phyloP scores from a whole-genome alignment of 23 tunicate genomes.

The Diplosoma virens region DNA sequence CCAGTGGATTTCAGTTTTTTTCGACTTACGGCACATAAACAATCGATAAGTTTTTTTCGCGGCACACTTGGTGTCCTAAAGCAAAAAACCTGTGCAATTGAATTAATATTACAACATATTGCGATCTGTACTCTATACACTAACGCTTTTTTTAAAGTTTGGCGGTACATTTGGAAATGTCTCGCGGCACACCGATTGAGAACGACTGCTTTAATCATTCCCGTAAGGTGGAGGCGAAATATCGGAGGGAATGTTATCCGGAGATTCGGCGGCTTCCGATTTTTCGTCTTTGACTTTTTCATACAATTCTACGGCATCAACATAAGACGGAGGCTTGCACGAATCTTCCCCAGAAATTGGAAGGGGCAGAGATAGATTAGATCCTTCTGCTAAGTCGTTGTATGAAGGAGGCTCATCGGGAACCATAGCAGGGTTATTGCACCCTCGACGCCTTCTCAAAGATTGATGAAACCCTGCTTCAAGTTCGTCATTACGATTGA shows the following conservation, averaged over 20 bases:
- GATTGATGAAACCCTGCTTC: slow-evolving; percentile 1
- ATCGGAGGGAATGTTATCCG: neutral
- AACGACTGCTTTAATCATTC: too few species aligned
- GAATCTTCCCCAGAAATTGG: neutral
- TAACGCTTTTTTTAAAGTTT: too few species aligned
- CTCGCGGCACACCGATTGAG: too few species aligned
- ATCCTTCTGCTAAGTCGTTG: neutral
- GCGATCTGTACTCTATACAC: too few species aligned
- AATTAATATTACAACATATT: too few species aligned
- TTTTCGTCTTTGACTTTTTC: neutral
- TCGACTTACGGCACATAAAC: too few species aligned
- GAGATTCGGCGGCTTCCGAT: neutral
- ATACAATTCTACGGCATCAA: slow-evolving; percentile 9
- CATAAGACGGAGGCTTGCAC: slow-evolving; percentile 8
- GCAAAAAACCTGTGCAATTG: too few species aligned
- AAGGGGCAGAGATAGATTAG: neutral
- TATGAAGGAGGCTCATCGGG: slow-evolving; percentile 8
- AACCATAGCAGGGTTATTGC: neutral
- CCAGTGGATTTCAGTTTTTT: too few species aligned
- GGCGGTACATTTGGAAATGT: too few species aligned
- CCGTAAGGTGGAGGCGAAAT: neutral
- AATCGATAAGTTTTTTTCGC: too few species aligned
- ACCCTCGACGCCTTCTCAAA: neutral
- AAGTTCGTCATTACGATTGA: neutral
- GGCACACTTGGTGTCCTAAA: too few species aligned